Evolutionary conservation across 2,797 vertebrate species (phyloP).

Genomic region (Spinus olivaceus): DNA sequence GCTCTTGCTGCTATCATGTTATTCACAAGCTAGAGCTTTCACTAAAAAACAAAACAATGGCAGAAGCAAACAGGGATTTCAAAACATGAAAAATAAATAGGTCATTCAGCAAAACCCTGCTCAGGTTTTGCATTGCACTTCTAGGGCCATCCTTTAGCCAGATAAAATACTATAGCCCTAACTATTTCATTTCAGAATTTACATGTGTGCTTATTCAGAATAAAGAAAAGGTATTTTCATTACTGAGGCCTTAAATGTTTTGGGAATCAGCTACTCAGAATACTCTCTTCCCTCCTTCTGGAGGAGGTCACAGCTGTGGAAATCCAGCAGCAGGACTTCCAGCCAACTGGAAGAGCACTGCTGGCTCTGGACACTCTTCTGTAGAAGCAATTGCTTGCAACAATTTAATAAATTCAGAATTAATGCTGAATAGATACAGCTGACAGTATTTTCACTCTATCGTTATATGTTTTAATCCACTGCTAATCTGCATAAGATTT

Average conservation of each 20-base stretch:
- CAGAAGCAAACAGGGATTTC: background rate
- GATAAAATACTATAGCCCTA: background rate
- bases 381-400: background rate
- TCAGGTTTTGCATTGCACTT: background rate
- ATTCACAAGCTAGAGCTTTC: background rate
- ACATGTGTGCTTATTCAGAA: background rate
- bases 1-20: background rate
- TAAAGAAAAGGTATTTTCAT: background rate
- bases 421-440: background rate
- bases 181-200: background rate
- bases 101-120: background rate
- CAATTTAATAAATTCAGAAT: background rate
- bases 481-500: background rate
- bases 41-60: background rate
- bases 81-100: background rate
- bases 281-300: background rate
- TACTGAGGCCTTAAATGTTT: background rate
- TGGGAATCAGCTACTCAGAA: background rate
- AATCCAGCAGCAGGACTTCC: background rate
- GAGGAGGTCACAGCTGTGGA: background rate
- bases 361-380: background rate
- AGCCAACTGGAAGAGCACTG: background rate
- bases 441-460: background rate
- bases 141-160: background rate
- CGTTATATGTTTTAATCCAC: background rate